A percentile compares a stretch with the other conserved stretches of the same genome.
Conservation (phyloP, 2,888 invertebrate species). For the Keiferia lycopersicella region DNA sequence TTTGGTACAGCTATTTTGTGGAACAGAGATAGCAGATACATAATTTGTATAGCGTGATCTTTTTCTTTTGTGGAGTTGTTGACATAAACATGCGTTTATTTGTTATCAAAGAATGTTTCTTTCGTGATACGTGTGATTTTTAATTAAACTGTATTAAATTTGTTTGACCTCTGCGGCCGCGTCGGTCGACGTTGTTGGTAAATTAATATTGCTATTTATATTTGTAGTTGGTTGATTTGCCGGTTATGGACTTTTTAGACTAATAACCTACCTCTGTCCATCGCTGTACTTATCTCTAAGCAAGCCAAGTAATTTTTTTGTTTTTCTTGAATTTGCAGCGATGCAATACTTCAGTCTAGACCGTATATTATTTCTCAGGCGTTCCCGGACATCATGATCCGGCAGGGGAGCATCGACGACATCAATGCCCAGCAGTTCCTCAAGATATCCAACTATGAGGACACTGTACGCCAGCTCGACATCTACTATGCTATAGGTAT, state of each 20-base stretch:
- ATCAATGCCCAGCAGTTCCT: slow-evolving; percentile 89
- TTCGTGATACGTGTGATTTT: not conserved
- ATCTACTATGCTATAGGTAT: slow-evolving; percentile 96
- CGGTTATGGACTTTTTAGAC: too few relatives aligned
- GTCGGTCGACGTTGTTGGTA: not conserved
- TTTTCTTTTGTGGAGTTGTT: not conserved
- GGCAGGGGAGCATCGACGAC: slow-evolving; percentile 88
- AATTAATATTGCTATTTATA: not conserved
- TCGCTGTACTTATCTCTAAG: not conserved
- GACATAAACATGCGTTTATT: not conserved
- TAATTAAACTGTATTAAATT: not conserved
- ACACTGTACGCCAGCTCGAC: slow-evolving; percentile 93
- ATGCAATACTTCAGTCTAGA: not conserved
- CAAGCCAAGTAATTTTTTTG: not conserved
- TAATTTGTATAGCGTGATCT: not conserved
- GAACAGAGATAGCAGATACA: not conserved
- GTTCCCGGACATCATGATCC: slow-evolving; percentile 67
- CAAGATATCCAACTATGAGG: slow-evolving; percentile 93
- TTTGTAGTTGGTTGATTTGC: not conserved
- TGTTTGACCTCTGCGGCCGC: slow-evolving; percentile 18
- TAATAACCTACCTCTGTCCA: not conserved
- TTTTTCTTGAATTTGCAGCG: too few relatives aligned
- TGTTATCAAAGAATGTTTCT: not conserved
- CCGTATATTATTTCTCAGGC: slow-evolving; percentile 46
- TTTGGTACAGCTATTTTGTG: not conserved